Conservation (phyloP, 2,113 vertebrate species). For the Psammodynastes pulverulentus region DNA sequence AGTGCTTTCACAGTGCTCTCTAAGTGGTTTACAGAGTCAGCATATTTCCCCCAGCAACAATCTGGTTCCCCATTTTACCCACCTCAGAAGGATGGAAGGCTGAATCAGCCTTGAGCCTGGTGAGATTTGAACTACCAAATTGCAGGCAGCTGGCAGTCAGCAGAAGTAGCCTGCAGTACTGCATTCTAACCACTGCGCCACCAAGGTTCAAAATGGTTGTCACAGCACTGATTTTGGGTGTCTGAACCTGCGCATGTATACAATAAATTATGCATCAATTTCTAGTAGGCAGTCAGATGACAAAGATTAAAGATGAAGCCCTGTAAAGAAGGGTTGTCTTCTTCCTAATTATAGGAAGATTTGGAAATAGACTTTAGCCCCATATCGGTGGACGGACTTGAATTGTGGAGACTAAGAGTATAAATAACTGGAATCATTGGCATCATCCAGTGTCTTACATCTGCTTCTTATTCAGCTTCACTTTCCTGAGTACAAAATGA, state of each 20-base stretch:
- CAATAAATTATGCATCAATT: background rate
- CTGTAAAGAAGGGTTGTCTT: background rate
- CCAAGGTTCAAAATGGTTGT: background rate
- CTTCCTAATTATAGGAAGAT: background rate
- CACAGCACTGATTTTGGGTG: background rate
- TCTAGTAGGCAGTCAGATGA: background rate
- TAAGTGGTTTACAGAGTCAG: no score
- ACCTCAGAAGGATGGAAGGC: no score
- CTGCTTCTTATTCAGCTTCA: slow-evolving; percentile 1
- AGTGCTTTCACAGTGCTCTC: no score
- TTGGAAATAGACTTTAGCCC: background rate
- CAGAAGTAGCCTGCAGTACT: no score
- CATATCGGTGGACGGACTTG: background rate
- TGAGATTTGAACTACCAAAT: no score
- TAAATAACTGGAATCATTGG: background rate
- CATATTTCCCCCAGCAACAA: no score
- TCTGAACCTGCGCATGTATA: background rate
- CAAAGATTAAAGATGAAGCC: background rate
- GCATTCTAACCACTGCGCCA: no score
- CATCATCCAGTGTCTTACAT: background rate
- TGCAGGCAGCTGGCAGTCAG: no score
- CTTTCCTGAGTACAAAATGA: slow-evolving; percentile 16
- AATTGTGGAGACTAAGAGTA: background rate
- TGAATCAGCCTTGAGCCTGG: no score
- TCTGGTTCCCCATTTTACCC: no score